Base-by-base conservation (phyloP, 2,797 vertebrate species). In the Setipinna tenuifilis region DNA sequence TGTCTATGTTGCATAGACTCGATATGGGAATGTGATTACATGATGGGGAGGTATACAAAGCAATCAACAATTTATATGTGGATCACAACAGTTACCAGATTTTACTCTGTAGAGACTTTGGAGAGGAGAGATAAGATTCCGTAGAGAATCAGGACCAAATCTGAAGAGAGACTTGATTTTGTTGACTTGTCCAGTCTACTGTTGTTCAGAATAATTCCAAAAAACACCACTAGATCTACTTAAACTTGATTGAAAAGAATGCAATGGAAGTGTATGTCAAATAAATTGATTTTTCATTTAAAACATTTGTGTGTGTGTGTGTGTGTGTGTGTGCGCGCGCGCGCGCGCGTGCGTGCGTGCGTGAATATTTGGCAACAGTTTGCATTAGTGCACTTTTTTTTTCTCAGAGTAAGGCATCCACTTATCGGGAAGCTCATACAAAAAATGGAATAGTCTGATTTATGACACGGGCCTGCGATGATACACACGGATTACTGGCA, bases 251-350 rank as follows among this genome's bases (percentile, higher is more conserved):
- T 88, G 81, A 88, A 85, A 91, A 90, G 87, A 91, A 91, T 90
- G 87, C 85, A 90, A 91, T 90, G 68, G 90, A 92, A 89, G 75
- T 88, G 90, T 90, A 91, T 90, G 41, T 44, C 84, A 87, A 95
- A 95, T 95, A 95, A 95, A 95, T 81, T 91, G 82, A 93, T 93
- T 92, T 88, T 92, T 59, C 59, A 89, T 88, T 84, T 84, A 59
- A 46, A 91, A 78, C 62, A 31, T 83, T n/a, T 21, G 28, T 84
- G 68, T 78, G 28, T 41, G 21, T 19, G 28, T 50, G 19, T 41
- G 6, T 31, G 28, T 82, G 17, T 44, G 10, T 59, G 17, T 57
- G 12, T 50, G 5, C 48, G 41, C 2, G 46, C 31, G 31, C 54
- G 46, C 54, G 46, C 54, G 12, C 16, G 21, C 54, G 6, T 82